These are phyloP conservation scores for Syrphus vitripennis DNA, from an alignment of 2,888 invertebrate species.

Conservation along the genomic window DNA sequence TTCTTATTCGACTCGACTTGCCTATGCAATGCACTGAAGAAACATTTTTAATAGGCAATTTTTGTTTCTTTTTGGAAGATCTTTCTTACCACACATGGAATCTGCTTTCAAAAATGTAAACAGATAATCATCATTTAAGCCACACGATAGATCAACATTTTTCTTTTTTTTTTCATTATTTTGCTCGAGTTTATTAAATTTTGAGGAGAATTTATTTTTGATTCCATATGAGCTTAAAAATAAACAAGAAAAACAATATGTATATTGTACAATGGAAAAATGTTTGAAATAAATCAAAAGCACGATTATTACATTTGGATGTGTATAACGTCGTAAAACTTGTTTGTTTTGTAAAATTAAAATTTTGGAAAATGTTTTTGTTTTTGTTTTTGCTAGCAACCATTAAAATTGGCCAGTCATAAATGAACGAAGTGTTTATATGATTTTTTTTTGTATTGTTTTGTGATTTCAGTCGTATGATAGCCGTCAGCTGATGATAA, in stretches of 20 bases:
- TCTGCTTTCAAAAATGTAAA: not conserved
- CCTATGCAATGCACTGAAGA: not conserved
- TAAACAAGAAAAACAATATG: conserved; percentile 45
- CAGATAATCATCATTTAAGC: conserved; percentile 13
- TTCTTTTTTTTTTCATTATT: not conserved
- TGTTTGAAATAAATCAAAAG: conserved; percentile 27
- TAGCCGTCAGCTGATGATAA: conserved; percentile 94
- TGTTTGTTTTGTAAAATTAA: not conserved
- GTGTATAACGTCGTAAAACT: not conserved
- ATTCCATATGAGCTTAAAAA: conserved; percentile 43
- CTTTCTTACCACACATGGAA: not conserved
- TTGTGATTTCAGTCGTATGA: conserved; percentile 86
- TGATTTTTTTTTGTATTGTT: conserved; percentile 37
- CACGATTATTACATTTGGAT: conserved; percentile 29
- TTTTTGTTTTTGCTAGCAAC: not conserved
- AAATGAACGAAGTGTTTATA: conserved; percentile 25
- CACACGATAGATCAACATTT: conserved; percentile 3
- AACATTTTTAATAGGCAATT: not conserved
- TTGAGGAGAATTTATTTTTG: conserved; percentile 40
- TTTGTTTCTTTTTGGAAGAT: not conserved
- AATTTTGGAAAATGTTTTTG: not conserved
- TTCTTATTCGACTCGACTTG: not conserved
- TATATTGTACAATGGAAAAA: conserved; percentile 20
- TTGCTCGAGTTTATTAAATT: conserved; percentile 44
- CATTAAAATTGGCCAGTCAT: not conserved